Evolutionary conservation across 1,140 invertebrate species (phyloP), one percentile per base, ranked within the genome.

Genomic region (Sweltsa coloradensis): DNA sequence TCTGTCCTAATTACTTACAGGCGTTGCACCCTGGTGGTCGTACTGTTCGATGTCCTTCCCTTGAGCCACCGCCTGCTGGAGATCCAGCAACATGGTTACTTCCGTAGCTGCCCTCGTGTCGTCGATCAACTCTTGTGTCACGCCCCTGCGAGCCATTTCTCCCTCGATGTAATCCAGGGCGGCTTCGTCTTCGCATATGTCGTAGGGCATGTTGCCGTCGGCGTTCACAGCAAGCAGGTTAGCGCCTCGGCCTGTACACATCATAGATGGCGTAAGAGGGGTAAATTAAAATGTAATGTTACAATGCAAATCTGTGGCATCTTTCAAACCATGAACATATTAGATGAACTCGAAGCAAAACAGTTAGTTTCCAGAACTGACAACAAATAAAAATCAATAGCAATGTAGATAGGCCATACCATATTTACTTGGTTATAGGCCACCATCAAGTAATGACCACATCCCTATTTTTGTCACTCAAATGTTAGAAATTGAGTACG

Each of bases 201-300:
- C 96, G 61, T 99, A 99, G 5, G 96, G 94, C 96, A 99, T 99
- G 62, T 99, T 99, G 25, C 93, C 96, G 69, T 99, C 96, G 9
- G 94, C 92, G 69, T 99, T 99, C 2, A 99, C 94, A 16, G 94
- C 92, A 57, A 99, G 68, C 51, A 99, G 68, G 68, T 99, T 93
- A n/a, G 94, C 95, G 56, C 88, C 89, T 55, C 90, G 84, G 57
- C 25, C n/a, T n/a, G n/a, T n/a, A n/a, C n/a, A n/a, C n/a, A n/a
- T n/a, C n/a, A n/a, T n/a, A n/a, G n/a, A n/a, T n/a, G n/a, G n/a
- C n/a, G n/a, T n/a, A n/a, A n/a, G n/a, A n/a, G n/a, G n/a, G n/a
- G n/a, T n/a, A n/a, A n/a, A n/a, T n/a, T n/a, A n/a, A n/a, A n/a
- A n/a, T n/a, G n/a, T n/a, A n/a, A n/a, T n/a, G n/a, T n/a, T 31